Evolutionary conservation across 2,113 vertebrate genomes (phyloP).

Genomic region (Erinaceus europaeus): DNA sequence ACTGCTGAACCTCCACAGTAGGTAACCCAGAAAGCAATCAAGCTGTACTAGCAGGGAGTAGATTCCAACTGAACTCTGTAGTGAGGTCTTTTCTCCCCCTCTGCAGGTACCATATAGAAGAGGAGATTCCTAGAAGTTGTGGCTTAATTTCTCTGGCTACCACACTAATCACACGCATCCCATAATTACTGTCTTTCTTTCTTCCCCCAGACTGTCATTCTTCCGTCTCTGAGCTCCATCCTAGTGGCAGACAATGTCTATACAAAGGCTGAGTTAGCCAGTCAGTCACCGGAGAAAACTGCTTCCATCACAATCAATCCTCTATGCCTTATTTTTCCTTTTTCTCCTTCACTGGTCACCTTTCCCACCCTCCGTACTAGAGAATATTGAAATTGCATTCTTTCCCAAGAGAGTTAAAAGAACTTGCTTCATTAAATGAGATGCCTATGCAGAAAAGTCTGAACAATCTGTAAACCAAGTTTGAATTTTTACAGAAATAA

Average conservation of each 20-base stretch:
- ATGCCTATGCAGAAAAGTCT: conserved; percentile 76
- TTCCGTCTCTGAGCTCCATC: conserved; percentile 82
- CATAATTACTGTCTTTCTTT: conserved; percentile 88
- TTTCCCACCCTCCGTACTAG: conserved; percentile 59
- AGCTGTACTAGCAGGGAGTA: conserved; percentile 89
- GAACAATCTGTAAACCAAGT: conserved; percentile 78
- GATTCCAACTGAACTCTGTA: conserved; percentile 88
- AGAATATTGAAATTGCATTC: conserved; percentile 85
- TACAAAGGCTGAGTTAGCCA: conserved; percentile 83
- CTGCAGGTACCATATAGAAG: conserved; percentile 86
- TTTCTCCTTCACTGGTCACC: conserved; percentile 67
- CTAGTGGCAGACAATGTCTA: conserved; percentile 81
- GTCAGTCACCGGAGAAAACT: conserved; percentile 84
- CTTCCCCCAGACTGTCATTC: conserved; percentile 85
- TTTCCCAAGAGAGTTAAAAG: conserved; percentile 81
- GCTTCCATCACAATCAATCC: conserved; percentile 54
- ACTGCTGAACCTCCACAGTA: conserved; percentile 87
- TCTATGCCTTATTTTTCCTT: conserved; percentile 10
- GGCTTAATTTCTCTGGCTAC: conserved; percentile 97
- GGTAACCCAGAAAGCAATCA: conserved; percentile 95
- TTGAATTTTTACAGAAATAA: conserved; percentile 84
- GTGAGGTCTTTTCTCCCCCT: conserved; percentile 88
- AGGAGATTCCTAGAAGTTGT: conserved; percentile 91
- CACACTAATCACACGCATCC: conserved; percentile 90
- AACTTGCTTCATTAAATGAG: conserved; percentile 80